These are phyloP conservation scores for Tetragnatha versicolor DNA, from an alignment of 1,140 invertebrate species.

Conservation along the genomic window DNA sequence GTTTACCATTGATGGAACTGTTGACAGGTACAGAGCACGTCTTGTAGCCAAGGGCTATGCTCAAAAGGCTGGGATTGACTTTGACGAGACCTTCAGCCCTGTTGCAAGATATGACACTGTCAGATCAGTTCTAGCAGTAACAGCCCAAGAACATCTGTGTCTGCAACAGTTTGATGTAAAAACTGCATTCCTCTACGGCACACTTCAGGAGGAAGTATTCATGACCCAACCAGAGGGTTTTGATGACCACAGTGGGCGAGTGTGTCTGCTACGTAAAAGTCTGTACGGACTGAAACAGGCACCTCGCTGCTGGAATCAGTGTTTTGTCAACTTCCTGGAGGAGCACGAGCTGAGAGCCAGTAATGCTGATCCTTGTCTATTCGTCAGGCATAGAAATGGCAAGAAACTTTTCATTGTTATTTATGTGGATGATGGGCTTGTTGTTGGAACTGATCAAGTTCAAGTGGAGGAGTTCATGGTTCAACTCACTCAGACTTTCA, in stretches of 20 bases:
- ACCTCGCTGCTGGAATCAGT: constrained; percentile 63
- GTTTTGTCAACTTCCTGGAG: constrained; percentile 13
- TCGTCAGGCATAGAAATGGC: background rate
- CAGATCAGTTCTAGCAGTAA: background rate
- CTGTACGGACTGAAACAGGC: constrained; percentile 66
- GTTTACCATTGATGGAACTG: constrained; percentile 32
- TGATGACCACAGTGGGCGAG: constrained; percentile 55
- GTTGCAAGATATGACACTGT: constrained; percentile 59
- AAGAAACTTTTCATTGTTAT: constrained; percentile 61
- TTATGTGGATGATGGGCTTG: constrained; percentile 67
- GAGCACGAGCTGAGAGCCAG: background rate
- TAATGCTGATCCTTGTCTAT: constrained; percentile 46
- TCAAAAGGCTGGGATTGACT: constrained; percentile 63
- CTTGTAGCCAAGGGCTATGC: constrained; percentile 64
- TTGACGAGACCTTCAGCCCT: constrained; percentile 57
- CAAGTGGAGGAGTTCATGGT: constrained; percentile 20
- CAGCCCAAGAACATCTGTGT: constrained; percentile 1
- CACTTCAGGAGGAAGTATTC: constrained; percentile 55
- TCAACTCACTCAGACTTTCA: constrained; percentile 20
- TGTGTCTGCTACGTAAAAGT: constrained; percentile 60
- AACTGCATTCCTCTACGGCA: constrained; percentile 58
- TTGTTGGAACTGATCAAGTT: constrained; percentile 57
- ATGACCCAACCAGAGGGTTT: constrained; percentile 61
- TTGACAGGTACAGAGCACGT: constrained; percentile 60
- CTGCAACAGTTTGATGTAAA: constrained; percentile 58